phyloP scores from a whole-genome alignment of 2,888 invertebrate species.

The Trissoscelio sp. region DNA sequence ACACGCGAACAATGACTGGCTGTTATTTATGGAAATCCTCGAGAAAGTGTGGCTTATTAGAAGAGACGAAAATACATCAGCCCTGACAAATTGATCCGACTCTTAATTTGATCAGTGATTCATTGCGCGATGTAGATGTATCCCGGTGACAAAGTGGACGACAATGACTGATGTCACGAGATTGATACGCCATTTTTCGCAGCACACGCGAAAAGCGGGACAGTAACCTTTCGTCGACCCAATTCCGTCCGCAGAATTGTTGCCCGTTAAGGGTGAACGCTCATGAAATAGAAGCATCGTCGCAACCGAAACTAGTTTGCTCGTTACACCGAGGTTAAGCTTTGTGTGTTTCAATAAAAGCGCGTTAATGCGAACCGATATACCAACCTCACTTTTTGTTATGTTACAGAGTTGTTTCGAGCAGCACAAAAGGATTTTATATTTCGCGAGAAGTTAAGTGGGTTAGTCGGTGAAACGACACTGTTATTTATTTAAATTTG shows the following conservation, averaged over 20 bases:
- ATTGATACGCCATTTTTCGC: conserved; percentile 56
- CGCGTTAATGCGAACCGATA: conserved; percentile 25
- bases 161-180: conserved; percentile 47
- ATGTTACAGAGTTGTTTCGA: not conserved
- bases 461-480: not conserved
- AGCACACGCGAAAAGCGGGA: conserved; percentile 67
- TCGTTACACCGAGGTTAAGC: conserved; percentile 35
- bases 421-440: not conserved
- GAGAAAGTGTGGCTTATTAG: not conserved
- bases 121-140: conserved; percentile 29
- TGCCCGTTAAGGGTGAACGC: conserved; percentile 66
- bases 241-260: conserved; percentile 68
- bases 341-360: conserved; percentile 44
- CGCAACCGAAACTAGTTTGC: conserved; percentile 39
- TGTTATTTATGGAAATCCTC: conserved; percentile 1
- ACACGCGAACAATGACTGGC: too few species aligned
- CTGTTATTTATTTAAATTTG: too few species aligned
- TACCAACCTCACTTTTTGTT: conserved; percentile 3
- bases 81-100: conserved; percentile 49
- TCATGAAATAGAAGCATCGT: conserved; percentile 60
- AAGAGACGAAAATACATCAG: conserved; percentile 10
- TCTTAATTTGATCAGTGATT: conserved; percentile 59
- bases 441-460: not conserved
- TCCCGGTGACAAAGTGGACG: conserved; percentile 27
- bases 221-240: conserved; percentile 74